Percentiles rank a stretch among this genome's conserved stretches.
Evolutionary conservation across 1,140 invertebrate genomes (phyloP).

Genomic region (Macrostomum lignano): DNA sequence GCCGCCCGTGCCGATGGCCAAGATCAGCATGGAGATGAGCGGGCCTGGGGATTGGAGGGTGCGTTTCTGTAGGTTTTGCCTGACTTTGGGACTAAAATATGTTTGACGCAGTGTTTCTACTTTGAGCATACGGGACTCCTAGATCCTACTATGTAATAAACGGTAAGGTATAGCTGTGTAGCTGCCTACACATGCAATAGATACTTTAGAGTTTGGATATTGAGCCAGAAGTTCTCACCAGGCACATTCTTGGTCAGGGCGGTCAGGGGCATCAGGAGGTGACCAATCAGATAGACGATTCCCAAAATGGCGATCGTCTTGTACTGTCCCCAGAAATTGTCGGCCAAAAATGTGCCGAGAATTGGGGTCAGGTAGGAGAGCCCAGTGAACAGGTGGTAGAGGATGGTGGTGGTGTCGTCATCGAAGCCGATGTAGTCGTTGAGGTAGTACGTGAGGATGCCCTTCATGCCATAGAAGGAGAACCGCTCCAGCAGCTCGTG

Average conservation of each 20-base stretch:
- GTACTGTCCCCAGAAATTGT: conserved; percentile 56
- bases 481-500: conserved; percentile 92
- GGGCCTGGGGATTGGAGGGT: conserved; percentile 30
- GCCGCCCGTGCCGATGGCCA: conserved; percentile 33
- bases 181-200: not conserved
- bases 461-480: conserved; percentile 74
- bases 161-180: not conserved
- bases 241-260: not conserved
- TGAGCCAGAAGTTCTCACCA: not conserved
- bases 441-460: conserved; percentile 45
- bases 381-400: conserved; percentile 52
- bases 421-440: conserved; percentile 31
- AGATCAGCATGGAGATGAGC: conserved; percentile 17
- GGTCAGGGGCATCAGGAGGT: not conserved
- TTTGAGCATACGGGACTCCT: conserved; percentile 27
- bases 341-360: conserved; percentile 55
- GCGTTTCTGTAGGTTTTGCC: conserved; percentile 7
- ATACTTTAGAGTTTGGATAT: not conserved
- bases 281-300: not conserved
- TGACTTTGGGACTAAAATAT: not conserved
- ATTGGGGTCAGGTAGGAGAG: conserved; percentile 59
- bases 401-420: conserved; percentile 40
- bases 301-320: conserved; percentile 26
- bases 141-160: not conserved
- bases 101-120: not conserved